Conservation (phyloP, 2,888 invertebrate species). For the Resseliella maxima region DNA sequence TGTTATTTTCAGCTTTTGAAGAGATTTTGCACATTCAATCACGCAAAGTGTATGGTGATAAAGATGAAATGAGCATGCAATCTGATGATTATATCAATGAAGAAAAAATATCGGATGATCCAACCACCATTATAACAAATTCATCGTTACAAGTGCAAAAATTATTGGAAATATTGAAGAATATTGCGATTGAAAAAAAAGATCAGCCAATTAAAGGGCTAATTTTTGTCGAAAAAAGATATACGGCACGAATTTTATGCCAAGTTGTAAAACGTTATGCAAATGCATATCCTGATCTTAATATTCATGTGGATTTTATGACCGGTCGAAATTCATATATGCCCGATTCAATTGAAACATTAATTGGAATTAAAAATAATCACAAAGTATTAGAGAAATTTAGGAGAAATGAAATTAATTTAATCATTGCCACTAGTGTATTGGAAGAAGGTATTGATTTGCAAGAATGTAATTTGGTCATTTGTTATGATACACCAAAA, state of each 20-base stretch:
- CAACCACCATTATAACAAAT: constrained; percentile 68
- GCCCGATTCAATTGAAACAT: constrained; percentile 61
- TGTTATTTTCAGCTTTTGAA: neutral
- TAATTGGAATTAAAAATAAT: constrained; percentile 63
- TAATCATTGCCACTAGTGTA: constrained; percentile 81
- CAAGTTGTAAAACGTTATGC: constrained; percentile 73
- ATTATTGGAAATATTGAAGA: constrained; percentile 73
- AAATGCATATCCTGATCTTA: constrained; percentile 68
- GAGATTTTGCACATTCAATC: constrained; percentile 17
- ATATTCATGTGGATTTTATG: constrained; percentile 76
- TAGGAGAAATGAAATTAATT: constrained; percentile 72
- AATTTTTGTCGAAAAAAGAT: constrained; percentile 68
- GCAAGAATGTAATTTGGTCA: constrained; percentile 81
- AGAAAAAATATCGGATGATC: constrained; percentile 59
- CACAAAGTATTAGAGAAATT: constrained; percentile 70
- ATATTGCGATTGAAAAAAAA: neutral
- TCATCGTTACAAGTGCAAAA: constrained; percentile 75
- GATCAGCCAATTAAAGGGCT: constrained; percentile 64
- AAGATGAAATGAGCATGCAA: constrained; percentile 62
- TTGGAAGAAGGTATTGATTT: constrained; percentile 93
- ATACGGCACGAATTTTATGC: constrained; percentile 80
- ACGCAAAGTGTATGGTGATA: neutral
- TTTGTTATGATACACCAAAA: constrained; percentile 77
- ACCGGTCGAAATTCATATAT: constrained; percentile 70
- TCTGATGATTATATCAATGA: constrained; percentile 65